These are phyloP conservation scores for Pseudomyrmex gracilis DNA, from an alignment of 1,140 invertebrate species.

Conservation along the genomic window DNA sequence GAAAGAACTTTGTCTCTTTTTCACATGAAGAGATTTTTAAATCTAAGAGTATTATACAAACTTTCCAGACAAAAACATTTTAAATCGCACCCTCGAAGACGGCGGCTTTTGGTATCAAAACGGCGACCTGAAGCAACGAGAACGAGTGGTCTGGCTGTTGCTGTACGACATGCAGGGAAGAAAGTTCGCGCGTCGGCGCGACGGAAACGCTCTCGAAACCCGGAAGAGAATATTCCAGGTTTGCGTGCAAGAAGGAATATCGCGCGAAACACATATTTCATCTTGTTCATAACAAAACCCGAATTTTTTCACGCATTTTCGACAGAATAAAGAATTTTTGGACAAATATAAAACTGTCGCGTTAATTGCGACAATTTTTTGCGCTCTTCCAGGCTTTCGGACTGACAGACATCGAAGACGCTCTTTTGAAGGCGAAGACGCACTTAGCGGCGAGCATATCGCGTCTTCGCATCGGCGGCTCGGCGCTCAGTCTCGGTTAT, in stretches of 20 bases:
- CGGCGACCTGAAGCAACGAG: conserved; percentile 80
- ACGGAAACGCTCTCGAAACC: conserved; percentile 75
- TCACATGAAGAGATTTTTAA: too few species aligned
- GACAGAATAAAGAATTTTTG: neutral
- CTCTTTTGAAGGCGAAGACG: conserved; percentile 88
- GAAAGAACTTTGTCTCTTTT: conserved; percentile 87
- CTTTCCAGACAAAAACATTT: conserved; percentile 88
- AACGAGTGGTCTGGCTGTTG: conserved; percentile 87
- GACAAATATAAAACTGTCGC: neutral
- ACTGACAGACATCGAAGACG: conserved; percentile 86
- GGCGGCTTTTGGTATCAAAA: conserved; percentile 88
- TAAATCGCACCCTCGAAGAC: conserved; percentile 89
- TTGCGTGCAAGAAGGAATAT: too few species aligned
- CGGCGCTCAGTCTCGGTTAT: conserved; percentile 85
- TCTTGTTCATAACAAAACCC: neutral
- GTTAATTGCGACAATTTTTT: neutral
- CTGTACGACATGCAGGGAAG: conserved; percentile 88
- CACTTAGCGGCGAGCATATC: conserved; percentile 90
- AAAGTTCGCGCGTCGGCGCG: conserved; percentile 84
- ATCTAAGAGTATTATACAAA: neutral
- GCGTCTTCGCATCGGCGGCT: conserved; percentile 89
- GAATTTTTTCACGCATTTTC: neutral
- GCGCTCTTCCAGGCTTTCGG: conserved; percentile 79
- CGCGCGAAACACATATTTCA: too few species aligned
- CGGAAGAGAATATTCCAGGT: conserved; percentile 80